Evolutionary conservation across 2,113 vertebrate genomes (phyloP).

Genomic region (Tylochromis polylepis): DNA sequence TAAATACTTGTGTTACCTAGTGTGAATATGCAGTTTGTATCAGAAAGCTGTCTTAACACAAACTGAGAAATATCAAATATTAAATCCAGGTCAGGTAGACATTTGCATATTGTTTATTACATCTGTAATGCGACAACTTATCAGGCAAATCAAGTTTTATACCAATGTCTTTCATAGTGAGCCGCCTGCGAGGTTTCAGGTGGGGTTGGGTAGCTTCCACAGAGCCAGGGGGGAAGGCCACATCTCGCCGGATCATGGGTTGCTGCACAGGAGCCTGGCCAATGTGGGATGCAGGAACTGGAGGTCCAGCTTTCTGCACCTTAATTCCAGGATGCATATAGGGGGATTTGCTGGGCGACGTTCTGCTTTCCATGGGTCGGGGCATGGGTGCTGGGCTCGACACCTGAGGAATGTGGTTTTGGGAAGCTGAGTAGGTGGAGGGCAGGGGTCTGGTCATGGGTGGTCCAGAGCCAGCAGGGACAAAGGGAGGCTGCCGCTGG

Average conservation of each 20-base stretch:
- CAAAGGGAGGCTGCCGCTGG: constrained; percentile 88
- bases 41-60: neutral
- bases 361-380: constrained; percentile 90
- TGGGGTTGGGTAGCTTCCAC: constrained; percentile 91
- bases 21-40: neutral
- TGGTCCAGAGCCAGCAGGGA: constrained; percentile 82
- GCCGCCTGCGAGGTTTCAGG: constrained; percentile 87
- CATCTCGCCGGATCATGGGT: constrained; percentile 88
- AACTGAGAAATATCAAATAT: neutral
- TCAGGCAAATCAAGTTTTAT: neutral
- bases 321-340: constrained; percentile 94
- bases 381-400: constrained; percentile 91
- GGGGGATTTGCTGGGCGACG: constrained; percentile 93
- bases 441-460: constrained; percentile 88
- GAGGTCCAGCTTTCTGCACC: constrained; percentile 95
- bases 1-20: neutral
- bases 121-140: neutral
- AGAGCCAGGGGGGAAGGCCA: constrained; percentile 93
- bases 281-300: constrained; percentile 91
- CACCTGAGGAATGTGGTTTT: constrained; percentile 99
- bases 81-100: neutral
- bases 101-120: neutral
- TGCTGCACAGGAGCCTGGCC: constrained; percentile 86
- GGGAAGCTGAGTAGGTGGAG: constrained; percentile 86
- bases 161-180: constrained; percentile 97